Evolutionary conservation across 1,140 invertebrate species (phyloP).

Genomic region (Apocrypta bakeri): DNA sequence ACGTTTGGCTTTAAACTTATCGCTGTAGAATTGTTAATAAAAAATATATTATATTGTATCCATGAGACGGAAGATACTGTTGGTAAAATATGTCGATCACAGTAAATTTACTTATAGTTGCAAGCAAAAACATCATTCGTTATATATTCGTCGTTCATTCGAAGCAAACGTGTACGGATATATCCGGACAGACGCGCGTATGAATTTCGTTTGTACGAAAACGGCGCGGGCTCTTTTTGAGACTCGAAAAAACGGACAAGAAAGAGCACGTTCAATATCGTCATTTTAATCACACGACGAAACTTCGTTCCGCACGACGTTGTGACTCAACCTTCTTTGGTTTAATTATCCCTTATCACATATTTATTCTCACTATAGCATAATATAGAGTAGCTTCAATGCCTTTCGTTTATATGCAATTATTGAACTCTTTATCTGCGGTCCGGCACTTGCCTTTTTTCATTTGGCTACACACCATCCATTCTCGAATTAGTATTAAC

Average conservation of each 20-base stretch:
- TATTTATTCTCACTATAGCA: constrained; percentile 68
- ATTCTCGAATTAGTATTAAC: no score
- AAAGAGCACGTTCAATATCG: constrained; percentile 14
- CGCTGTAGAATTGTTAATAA: no score
- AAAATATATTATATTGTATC: no score
- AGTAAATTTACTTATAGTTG: background rate
- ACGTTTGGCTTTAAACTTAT: no score
- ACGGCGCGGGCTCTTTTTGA: background rate
- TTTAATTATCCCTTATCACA: constrained; percentile 69
- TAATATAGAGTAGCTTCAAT: constrained; percentile 35
- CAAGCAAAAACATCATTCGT: background rate
- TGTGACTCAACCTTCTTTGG: constrained; percentile 64
- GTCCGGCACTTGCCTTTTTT: constrained; percentile 43
- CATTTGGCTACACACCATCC: background rate
- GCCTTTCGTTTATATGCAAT: constrained; percentile 40
- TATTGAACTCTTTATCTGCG: background rate
- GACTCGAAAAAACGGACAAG: background rate
- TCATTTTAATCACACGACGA: constrained; percentile 20
- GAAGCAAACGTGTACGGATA: no score
- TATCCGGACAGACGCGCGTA: no score
- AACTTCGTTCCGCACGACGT: constrained; percentile 47
- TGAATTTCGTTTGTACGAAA: constrained; percentile 1
- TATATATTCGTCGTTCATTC: no score
- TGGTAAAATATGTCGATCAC: constrained; percentile 8
- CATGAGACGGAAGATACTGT: background rate